These are phyloP conservation scores for Pasiphila rectangulata DNA, from an alignment of 2,888 invertebrate species.

Conservation along the genomic window DNA sequence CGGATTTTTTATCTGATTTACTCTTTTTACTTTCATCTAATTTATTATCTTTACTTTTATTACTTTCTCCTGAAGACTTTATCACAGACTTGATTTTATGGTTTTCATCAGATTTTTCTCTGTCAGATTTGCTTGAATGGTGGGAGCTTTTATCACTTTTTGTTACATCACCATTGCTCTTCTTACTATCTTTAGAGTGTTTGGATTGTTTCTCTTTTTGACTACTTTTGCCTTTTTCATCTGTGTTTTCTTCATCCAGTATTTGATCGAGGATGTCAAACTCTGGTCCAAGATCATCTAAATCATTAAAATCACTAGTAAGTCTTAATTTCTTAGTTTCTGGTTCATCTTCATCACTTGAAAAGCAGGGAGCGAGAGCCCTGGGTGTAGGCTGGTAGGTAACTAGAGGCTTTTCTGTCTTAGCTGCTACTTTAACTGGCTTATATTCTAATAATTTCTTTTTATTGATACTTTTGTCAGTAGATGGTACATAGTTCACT, in stretches of 20 bases:
- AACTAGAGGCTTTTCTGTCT: slow-evolving; percentile 49
- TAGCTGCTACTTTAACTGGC: slow-evolving; percentile 58
- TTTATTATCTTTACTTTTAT: slow-evolving; percentile 22
- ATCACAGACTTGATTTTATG: slow-evolving; percentile 13
- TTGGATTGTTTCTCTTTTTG: slow-evolving; percentile 20
- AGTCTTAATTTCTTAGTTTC: slow-evolving; percentile 60
- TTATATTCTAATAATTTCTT: slow-evolving; percentile 73
- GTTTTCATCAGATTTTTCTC: slow-evolving; percentile 26
- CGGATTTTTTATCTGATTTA: slow-evolving; percentile 30
- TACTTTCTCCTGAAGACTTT: slow-evolving; percentile 18
- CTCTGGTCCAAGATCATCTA: slow-evolving; percentile 73
- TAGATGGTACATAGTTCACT: slow-evolving; percentile 69
- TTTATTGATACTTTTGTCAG: slow-evolving; percentile 61
- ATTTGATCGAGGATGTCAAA: slow-evolving; percentile 78
- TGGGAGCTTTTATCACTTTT: slow-evolving; percentile 33
- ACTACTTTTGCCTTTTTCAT: slow-evolving; percentile 25
- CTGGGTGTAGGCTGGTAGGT: slow-evolving; percentile 74
- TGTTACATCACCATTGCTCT: slow-evolving; percentile 25
- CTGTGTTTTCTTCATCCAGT: slow-evolving; percentile 67
- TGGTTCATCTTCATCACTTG: slow-evolving; percentile 77
- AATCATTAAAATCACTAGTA: slow-evolving; percentile 63
- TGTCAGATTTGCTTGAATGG: slow-evolving; percentile 33
- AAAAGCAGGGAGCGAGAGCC: slow-evolving; percentile 69
- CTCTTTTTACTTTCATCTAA: slow-evolving; percentile 33
- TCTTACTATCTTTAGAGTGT: slow-evolving; percentile 37